Base-by-base conservation (phyloP, 2,113 vertebrate species). In the Gila orcuttii region DNA sequence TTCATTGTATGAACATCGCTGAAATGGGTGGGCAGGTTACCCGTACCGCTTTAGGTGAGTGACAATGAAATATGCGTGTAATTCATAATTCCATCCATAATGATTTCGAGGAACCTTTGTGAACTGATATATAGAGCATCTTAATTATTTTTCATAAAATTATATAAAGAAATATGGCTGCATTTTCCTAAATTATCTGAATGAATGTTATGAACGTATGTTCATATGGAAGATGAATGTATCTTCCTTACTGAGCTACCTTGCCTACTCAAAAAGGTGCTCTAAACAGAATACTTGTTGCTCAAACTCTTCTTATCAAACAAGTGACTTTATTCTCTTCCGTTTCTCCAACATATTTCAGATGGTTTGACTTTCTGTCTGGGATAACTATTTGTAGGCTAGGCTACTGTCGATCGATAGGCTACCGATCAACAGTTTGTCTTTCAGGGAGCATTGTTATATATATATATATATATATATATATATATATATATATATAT, bases 11-110 rank as follows among this genome's bases (percentile, higher is more conserved):
- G 28, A 82, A 71, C 17, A 31, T 50, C n/a, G 42, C 31, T 59
- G 31, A 59, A 73, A 83, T 83, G 82, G 82, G 82, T 83, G 68
- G 66, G 23, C 82, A 83, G 50, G 68, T 83, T 28, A 83, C 66
- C 50, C 82, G 33, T n/a, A 21, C 68, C 50, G 25, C 50, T 57
- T 59, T 55, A 73, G 82, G 82, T 83, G 50, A 73, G 82, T 83
- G 4, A 42, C 2, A 23, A 33, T 11, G 4, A 36, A 21, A 36
- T 23, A 57, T 36, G 17, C 31, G 2, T 42, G 1, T 3, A 57
- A 57, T 23, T 23, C 2, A 57, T 57, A 23, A 21, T 71, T 69
- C 6, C 36, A 23, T 69, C 12, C 36, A 23, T 71, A 12, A 23
- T 71, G 23, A 42, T 42, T 42, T 71, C 9, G 33, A 23, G 39